Evolutionary conservation across 2,113 vertebrate genomes (phyloP), one percentile per base, ranked within the genome.

Genomic region (Ceyx cyanopectus): DNA sequence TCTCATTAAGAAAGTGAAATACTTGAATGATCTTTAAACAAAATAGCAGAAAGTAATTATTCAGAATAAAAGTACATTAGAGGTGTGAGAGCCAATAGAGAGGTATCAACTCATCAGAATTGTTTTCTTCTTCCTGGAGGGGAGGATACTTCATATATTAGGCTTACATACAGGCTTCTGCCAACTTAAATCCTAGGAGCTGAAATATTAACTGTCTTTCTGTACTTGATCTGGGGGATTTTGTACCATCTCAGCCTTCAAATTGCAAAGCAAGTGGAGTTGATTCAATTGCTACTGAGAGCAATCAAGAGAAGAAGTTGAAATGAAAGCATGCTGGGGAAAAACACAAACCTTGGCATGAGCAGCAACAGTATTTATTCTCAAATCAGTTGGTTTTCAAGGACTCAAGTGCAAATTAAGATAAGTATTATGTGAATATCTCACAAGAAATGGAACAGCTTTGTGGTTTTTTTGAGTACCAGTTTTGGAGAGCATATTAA

Each of bases 281-380:
- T 88, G 83, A 58, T 72, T 68, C 48, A 37, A 10, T 48, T 95
- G 56, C 63, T 83, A 23, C 66, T 61, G 79, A 70, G 21, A 67
- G 34, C 61, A 80, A 23, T 66, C 63, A 76, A 89, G 89, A 96
- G n/a, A 46, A 94, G 43, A 94, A 83, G 43, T 74, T 77, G 65
- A 89, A 95, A 81, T 77, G n/a, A 87, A 91, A 94, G 43, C 6
- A 24, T 54, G 92, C 29, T 32, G 21, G 14, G 51, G 15, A 34
- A 79, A 68, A 89, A 76, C 40, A 37, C 37, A 89, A 32, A 88
- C 23, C 19, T 72, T 83, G 66, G 8, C 65, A 65, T n/a, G n/a
- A 85, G 12, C 48, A 65, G 26, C 63, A 89, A n/a, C 30, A n/a
- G 32, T 70, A 58, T 80, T 48, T 83, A 53, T 75, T 92, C 32